Base-by-base conservation (phyloP, 2,797 vertebrate species). In the Malurus splendens region DNA sequence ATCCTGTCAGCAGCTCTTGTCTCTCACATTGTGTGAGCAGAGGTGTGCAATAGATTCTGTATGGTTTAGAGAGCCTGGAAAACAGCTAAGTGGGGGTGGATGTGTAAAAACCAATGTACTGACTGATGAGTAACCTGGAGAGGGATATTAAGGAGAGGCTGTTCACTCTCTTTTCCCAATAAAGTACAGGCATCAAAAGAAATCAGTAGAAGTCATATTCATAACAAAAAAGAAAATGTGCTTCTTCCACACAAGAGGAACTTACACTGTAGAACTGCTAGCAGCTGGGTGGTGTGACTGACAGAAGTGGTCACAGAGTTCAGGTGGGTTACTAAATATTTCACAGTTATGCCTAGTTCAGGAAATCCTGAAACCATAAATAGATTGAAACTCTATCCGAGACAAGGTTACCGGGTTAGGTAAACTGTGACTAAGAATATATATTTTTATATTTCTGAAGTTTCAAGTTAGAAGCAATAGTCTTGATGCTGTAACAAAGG, bases 41-140 rank as follows among this genome's bases (percentile, higher is more conserved):
- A 85, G 23, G 16, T 38, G n/a, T 0, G 0, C 2, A 2, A 16
- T 81, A 60, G 66, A 60, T 64, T 75, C 42, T 4, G 0, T 56
- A 27, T 50, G 20, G 56, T 74, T 78, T 74, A 56, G 16, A 38
- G 20, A 25, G 13, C 47, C 18, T 77, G 68, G 57, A 30, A 78
- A 86, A 32, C 14, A 33, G 44, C 38, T 55, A 44, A 1, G 5
- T 23, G 32, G 17, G 16, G 15, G 7, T 2, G 1, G 3, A 9
- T 22, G 14, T 56, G 27, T 57, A 28, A 79, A 51, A 44, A 57
- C 8, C 3, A 6, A 1, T 50, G 3, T 68, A 25, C 9, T 52
- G 25, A 79, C 33, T 30, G 30, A 23, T 55, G 16, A 75, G 19
- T 54, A 44, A 55, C 42, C 42, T 89, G 39, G 12, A 82, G 25